A percentile compares a stretch with the other conserved stretches of the same genome.
Evolutionary conservation across 2,888 invertebrate genomes (phyloP).

Genomic region (Xanthia togata): DNA sequence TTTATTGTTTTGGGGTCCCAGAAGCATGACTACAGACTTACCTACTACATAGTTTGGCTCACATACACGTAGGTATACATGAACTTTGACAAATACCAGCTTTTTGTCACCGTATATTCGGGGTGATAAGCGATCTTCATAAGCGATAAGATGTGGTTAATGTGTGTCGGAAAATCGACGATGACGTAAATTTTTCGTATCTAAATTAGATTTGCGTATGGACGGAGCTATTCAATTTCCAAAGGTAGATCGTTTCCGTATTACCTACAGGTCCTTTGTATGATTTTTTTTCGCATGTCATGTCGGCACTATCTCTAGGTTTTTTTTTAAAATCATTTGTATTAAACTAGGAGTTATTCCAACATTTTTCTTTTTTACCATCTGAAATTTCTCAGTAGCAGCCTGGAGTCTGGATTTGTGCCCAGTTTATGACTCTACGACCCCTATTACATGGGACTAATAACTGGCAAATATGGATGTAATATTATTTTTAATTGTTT

Average conservation of each 20-base stretch:
- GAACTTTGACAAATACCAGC: neutral
- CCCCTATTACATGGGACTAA: neutral
- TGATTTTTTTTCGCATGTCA: too few relatives aligned
- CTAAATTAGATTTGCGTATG: conserved; percentile 38
- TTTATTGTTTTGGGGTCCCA: neutral
- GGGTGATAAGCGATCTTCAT: conserved; percentile 10
- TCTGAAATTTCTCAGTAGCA: neutral
- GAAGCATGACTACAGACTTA: neutral
- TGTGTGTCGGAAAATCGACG: conserved; percentile 20
- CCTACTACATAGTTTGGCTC: neutral
- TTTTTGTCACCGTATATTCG: neutral
- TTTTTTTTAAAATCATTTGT: neutral
- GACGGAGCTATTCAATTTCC: neutral
- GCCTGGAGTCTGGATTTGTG: neutral
- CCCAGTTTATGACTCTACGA: neutral
- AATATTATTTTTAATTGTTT: too few relatives aligned
- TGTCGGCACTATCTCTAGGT: neutral
- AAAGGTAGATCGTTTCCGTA: too few relatives aligned
- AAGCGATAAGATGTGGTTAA: conserved; percentile 28
- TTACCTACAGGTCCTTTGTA: neutral
- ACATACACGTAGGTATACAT: neutral
- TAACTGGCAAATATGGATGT: neutral
- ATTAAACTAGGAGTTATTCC: neutral
- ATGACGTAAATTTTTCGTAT: conserved; percentile 37
- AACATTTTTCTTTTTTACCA: neutral